Evolutionary conservation across 1,140 invertebrate genomes (phyloP).

Genomic region (Littorina saxatilis): DNA sequence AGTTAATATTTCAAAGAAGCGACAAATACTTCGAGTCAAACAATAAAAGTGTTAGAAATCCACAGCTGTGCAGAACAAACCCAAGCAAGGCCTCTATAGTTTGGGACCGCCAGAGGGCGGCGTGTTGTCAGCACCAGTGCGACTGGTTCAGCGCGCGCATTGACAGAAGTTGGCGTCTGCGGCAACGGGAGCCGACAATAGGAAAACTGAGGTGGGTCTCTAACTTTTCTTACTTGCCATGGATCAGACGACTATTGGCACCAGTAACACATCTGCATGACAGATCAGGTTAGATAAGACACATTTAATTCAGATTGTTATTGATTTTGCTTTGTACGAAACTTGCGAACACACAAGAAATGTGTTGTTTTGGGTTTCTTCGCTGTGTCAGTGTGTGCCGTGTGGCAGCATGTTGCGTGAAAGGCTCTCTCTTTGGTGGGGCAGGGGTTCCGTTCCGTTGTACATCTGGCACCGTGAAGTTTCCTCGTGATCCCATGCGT

Average conservation of each 20-base stretch:
- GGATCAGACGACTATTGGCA: not conserved
- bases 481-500: not conserved
- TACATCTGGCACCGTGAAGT: not conserved
- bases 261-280: not conserved
- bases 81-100: not conserved
- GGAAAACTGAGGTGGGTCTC: constrained; percentile 14
- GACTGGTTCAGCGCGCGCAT: constrained; percentile 5
- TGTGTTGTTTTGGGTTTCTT: constrained; percentile 1
- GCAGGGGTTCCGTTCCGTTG: not conserved
- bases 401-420: not conserved
- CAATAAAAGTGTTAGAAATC: not conserved
- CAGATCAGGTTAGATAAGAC: not conserved
- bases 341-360: not conserved
- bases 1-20: too few species aligned
- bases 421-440: too few species aligned
- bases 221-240: not conserved
- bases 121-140: not conserved
- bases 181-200: constrained; percentile 24
- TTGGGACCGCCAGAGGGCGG: constrained; percentile 6
- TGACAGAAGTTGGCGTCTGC: constrained; percentile 38
- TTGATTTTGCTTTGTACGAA: constrained; percentile 1
- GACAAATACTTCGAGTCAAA: too few species aligned
- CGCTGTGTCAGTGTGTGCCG: not conserved
- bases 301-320: not conserved
- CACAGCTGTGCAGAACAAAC: not conserved